Conservation (phyloP, 2,797 vertebrate species). For the Hirundo rustica region DNA sequence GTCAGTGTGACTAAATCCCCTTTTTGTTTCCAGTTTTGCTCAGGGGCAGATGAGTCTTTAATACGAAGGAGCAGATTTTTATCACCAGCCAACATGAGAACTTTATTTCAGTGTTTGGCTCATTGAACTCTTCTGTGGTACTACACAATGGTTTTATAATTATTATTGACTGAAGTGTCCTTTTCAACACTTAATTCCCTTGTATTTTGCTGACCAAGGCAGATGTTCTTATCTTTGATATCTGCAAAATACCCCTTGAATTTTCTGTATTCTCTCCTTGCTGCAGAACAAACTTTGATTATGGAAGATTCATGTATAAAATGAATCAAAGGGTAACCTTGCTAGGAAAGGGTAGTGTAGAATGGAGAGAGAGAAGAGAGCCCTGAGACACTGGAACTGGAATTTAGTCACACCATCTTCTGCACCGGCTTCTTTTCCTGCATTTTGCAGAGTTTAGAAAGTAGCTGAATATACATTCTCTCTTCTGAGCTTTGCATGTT, state of each 20-base stretch:
- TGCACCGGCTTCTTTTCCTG: not conserved
- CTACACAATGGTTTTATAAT: slow-evolving; percentile 28
- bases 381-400: not conserved
- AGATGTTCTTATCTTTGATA: not conserved
- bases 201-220: slow-evolving; percentile 7
- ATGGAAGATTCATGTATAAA: not conserved
- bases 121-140: not conserved
- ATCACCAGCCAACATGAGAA: not conserved
- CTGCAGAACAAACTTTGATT: not conserved
- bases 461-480: not conserved
- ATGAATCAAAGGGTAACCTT: not conserved
- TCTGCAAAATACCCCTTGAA: not conserved
- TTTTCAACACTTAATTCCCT: not conserved
- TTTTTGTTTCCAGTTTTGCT: not conserved
- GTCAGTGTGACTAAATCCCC: not conserved
- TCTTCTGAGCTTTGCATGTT: not conserved
- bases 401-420: not conserved
- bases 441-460: not conserved
- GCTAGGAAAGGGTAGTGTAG: not conserved
- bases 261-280: not conserved
- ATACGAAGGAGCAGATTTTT: not conserved
- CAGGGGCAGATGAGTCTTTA: not conserved
- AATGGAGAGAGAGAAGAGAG: not conserved
- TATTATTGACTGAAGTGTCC: slow-evolving; percentile 26
- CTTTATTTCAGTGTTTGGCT: not conserved